These are phyloP conservation scores for Peromyscus attwateri DNA, from an alignment of 2,797 vertebrate species.

Conservation along the genomic window DNA sequence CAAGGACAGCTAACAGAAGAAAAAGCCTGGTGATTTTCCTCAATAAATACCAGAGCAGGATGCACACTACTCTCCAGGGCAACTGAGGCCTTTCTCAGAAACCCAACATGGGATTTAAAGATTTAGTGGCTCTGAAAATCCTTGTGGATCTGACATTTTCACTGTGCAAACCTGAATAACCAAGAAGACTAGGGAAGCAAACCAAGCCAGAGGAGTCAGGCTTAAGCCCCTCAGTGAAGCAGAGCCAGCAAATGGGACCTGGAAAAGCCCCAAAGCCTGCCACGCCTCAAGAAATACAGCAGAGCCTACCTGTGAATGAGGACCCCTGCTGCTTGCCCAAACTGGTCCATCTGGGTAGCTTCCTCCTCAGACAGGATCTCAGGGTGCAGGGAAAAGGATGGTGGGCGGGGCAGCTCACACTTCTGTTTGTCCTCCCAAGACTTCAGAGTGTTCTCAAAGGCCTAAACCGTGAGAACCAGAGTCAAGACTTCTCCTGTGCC, in stretches of 20 bases:
- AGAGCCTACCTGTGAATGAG: conserved; percentile 94
- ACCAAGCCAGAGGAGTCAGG: background rate
- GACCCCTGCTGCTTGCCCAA: conserved; percentile 94
- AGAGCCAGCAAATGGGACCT: accelerated
- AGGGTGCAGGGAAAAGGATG: conserved; percentile 91
- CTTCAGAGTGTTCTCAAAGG: conserved; percentile 97
- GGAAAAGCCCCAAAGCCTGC: accelerated
- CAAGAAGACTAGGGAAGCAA: accelerated
- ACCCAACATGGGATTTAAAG: background rate
- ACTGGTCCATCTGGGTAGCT: conserved; percentile 93
- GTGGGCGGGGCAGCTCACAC: conserved; percentile 93
- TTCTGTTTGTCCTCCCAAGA: conserved; percentile 99
- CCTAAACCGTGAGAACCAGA: conserved; percentile 87
- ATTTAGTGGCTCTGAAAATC: background rate
- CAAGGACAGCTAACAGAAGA: background rate
- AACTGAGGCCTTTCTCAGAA: background rate
- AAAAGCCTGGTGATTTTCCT: background rate
- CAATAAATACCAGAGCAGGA: background rate
- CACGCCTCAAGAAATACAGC: background rate
- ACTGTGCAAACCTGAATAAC: background rate
- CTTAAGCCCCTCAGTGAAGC: background rate
- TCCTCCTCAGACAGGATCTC: conserved; percentile 96
- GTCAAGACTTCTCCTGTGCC: accelerated
- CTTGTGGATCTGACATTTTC: background rate
- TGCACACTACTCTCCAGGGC: background rate